Conservation (phyloP, 2,888 invertebrate genomes). For the Acronicta aceris region DNA sequence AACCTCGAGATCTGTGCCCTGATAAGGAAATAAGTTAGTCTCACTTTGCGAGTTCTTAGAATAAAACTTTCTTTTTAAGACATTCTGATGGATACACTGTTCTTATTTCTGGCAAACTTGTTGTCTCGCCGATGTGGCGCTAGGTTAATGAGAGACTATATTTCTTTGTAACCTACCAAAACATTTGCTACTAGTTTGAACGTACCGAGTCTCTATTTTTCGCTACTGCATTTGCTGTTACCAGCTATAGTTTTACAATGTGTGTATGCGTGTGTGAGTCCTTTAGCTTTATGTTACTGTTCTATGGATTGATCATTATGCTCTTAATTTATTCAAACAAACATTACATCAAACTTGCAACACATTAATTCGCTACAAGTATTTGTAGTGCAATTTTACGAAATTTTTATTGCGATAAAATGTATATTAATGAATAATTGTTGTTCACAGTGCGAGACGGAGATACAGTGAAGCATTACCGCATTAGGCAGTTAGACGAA, state of each 20-base stretch:
- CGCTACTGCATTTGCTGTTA: background rate
- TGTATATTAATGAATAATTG: conserved; percentile 56
- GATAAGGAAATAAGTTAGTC: conserved; percentile 46
- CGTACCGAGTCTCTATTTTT: conserved; percentile 4
- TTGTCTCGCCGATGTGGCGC: conserved; percentile 29
- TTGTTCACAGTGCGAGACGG: conserved; percentile 96
- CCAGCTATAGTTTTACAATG: background rate
- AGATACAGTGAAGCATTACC: conserved; percentile 99
- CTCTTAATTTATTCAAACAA: conserved; percentile 32
- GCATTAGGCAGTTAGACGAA: conserved; percentile 99
- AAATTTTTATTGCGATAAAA: conserved; percentile 55
- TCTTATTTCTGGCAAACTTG: conserved; percentile 42
- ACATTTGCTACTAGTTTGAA: conserved; percentile 7
- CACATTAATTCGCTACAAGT: conserved; percentile 44
- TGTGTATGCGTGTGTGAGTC: no score
- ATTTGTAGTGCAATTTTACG: conserved; percentile 43
- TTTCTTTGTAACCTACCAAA: conserved; percentile 16
- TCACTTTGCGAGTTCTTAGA: conserved; percentile 45
- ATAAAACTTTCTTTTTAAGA: conserved; percentile 54
- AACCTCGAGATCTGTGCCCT: conserved; percentile 40
- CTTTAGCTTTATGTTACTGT: conserved; percentile 3
- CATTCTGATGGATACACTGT: conserved; percentile 50
- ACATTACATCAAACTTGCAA: conserved; percentile 52
- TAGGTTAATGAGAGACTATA: conserved; percentile 21
- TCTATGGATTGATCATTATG: conserved; percentile 19